Evolutionary conservation across 2,113 vertebrate genomes (phyloP).

Genomic region (Parus major): DNA sequence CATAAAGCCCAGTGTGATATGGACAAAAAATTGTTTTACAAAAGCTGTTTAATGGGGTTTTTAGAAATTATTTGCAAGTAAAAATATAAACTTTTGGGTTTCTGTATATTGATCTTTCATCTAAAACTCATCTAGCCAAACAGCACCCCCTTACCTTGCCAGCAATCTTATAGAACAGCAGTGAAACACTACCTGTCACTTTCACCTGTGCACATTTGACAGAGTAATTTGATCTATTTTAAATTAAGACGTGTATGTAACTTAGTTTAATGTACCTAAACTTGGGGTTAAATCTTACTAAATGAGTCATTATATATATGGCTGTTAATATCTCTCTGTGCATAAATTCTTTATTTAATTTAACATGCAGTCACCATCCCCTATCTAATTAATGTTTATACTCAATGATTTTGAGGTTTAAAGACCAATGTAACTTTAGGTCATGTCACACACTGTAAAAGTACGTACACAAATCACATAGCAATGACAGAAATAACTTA

Average conservation of each 20-base stretch:
- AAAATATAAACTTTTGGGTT: neutral
- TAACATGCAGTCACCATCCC: neutral
- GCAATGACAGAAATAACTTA: neutral
- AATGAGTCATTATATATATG: neutral
- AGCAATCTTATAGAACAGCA: neutral
- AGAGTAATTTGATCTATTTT: neutral
- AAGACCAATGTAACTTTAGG: neutral
- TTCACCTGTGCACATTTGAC: neutral
- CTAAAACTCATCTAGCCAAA: neutral
- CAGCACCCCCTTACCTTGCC: neutral
- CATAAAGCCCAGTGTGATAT: neutral
- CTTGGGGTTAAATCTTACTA: neutral
- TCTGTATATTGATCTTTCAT: neutral
- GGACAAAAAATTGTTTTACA: slow-evolving; percentile 55
- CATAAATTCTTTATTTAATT: neutral
- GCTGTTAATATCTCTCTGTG: neutral
- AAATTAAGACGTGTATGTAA: slow-evolving; percentile 18
- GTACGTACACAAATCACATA: neutral
- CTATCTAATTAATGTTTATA: neutral
- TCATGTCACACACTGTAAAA: neutral
- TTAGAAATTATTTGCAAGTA: neutral
- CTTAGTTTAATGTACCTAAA: neutral
- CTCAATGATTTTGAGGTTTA: neutral
- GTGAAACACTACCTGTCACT: neutral
- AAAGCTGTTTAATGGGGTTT: slow-evolving; percentile 34